Evolutionary conservation across 1,140 invertebrate genomes (phyloP).

Genomic region (Globodera rostochiensis): DNA sequence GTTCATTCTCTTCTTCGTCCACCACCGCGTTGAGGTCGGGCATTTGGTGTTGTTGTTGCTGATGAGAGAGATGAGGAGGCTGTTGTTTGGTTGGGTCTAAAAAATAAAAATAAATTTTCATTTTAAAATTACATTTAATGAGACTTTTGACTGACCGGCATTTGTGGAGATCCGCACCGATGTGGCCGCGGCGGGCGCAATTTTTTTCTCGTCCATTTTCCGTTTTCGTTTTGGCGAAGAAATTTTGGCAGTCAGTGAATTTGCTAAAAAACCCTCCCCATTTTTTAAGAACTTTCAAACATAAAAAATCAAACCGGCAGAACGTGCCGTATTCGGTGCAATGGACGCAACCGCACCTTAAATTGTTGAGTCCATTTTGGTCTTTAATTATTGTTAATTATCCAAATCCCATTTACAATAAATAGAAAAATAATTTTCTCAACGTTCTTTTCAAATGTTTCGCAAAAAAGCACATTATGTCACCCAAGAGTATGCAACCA

Average conservation of each 20-base stretch:
- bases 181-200: background rate
- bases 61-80: background rate
- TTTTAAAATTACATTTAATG: no score
- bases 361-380: background rate
- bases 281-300: background rate
- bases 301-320: background rate
- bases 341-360: background rate
- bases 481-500: background rate
- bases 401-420: no score
- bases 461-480: no score
- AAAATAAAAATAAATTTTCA: background rate
- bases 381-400: no score
- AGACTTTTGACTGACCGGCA: background rate
- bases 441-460: no score
- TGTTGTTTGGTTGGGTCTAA: background rate
- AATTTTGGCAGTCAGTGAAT: background rate
- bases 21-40: background rate
- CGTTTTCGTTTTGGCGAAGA: background rate
- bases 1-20: slow-evolving; percentile 36
- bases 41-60: background rate
- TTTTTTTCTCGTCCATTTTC: background rate
- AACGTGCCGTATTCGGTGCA: background rate
- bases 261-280: background rate
- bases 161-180: background rate
- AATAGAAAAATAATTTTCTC: no score